Conservation (phyloP, 1,140 invertebrate species). For the Drosophila lowei region DNA sequence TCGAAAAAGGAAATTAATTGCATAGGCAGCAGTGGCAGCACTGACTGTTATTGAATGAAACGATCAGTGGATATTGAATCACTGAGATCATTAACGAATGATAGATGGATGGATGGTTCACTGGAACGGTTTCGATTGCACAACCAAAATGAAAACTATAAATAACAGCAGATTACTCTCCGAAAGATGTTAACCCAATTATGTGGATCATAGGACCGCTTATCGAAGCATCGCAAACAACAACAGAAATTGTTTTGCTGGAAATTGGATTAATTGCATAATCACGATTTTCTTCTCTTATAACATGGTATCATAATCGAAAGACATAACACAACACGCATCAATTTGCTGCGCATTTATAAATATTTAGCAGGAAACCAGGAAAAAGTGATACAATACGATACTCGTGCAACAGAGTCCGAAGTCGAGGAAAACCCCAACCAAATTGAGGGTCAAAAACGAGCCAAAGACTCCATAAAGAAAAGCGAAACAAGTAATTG, state of each 20-base stretch:
- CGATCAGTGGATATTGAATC: no score
- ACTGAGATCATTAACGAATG: no score
- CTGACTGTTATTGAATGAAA: no score
- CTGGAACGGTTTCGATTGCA: slow-evolving; percentile 4
- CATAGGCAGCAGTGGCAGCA: not conserved
- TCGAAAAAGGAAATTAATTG: slow-evolving; percentile 21
- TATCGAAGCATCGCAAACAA: slow-evolving; percentile 12
- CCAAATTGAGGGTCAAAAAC: slow-evolving; percentile 68
- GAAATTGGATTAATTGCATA: slow-evolving; percentile 50
- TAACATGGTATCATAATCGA: slow-evolving; percentile 31
- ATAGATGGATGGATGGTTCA: not conserved
- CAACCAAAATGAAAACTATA: slow-evolving; percentile 6
- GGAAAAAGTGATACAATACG: no score
- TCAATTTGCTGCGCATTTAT: slow-evolving; percentile 58
- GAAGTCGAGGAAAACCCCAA: slow-evolving; percentile 16
- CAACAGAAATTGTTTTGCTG: slow-evolving; percentile 15
- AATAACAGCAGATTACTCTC: slow-evolving; percentile 22
- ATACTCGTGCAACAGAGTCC: no score
- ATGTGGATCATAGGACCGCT: slow-evolving; percentile 10
- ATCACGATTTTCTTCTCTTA: slow-evolving; percentile 23
- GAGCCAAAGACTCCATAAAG: slow-evolving; percentile 29
- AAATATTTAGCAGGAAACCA: slow-evolving; percentile 24
- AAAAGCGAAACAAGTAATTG: slow-evolving; percentile 37
- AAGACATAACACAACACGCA: slow-evolving; percentile 45
- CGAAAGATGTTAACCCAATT: slow-evolving; percentile 46